A percentile compares a stretch with the other conserved stretches of the same genome.
Evolutionary conservation across 2,888 invertebrate species (phyloP).

Genomic region (Gastracanthus pulcherrimus): DNA sequence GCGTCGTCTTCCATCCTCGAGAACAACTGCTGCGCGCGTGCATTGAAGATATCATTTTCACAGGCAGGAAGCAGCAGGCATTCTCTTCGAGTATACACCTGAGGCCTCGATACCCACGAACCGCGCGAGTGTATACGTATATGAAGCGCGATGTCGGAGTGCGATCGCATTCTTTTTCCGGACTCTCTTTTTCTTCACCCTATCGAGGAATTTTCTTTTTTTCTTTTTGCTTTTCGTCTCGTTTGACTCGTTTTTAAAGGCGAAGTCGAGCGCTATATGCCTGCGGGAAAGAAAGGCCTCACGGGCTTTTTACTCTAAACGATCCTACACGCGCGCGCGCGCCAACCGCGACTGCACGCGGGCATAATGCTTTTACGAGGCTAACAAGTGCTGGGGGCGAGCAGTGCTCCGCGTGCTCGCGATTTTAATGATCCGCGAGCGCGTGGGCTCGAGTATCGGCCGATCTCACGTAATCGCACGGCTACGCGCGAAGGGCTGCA

Average conservation of each 20-base stretch:
- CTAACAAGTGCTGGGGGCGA: conserved; percentile 19
- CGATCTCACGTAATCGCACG: background rate
- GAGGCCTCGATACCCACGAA: conserved; percentile 24
- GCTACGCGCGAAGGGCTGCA: background rate
- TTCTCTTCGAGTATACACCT: conserved; percentile 51
- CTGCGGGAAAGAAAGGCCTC: background rate
- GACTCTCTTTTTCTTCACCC: background rate
- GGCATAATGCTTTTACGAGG: conserved; percentile 19
- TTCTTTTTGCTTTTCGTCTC: background rate
- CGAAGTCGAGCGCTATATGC: too few relatives aligned
- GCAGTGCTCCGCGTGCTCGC: background rate
- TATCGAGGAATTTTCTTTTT: background rate
- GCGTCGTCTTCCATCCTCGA: background rate
- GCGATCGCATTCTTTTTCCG: background rate
- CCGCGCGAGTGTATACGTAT: background rate
- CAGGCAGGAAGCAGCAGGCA: conserved; percentile 9
- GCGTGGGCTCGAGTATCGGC: conserved; percentile 17
- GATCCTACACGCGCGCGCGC: background rate
- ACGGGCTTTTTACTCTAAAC: background rate
- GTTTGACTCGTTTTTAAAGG: background rate
- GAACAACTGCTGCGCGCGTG: background rate
- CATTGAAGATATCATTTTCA: conserved; percentile 55
- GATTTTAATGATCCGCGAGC: conserved; percentile 43
- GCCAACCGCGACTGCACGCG: background rate
- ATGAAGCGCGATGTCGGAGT: background rate